Base-by-base conservation (phyloP, 2,888 invertebrate species). In the Oscheius myriophilus region DNA sequence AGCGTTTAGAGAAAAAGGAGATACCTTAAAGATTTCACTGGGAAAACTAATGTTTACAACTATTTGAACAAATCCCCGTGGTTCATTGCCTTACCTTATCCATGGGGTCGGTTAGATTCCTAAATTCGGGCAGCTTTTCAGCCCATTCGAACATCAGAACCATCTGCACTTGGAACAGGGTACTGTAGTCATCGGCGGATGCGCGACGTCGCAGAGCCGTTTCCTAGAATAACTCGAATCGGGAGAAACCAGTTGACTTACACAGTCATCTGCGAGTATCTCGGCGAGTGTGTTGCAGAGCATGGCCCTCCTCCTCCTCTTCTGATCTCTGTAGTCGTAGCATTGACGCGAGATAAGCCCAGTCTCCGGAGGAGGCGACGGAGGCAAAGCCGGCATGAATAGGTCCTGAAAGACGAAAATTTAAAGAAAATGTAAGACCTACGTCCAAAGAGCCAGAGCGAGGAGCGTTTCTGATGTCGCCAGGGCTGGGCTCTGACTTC, bases 91-190 rank as follows among this genome's bases (percentile, higher is more conserved):
- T n/a, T 18, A 82, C 83, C 70, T 84, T 84, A 68, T 84, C 84
- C 42, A 71, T 69, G 7, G 82, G 79, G 57, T 78, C 73, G 33
- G 61, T 61, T 6, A 84, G 64, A 63, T 65, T 58, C 33, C 78
- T 66, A 62, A 84, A 84, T 43, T 84, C 84, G 12, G 82, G 78
- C 57, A 84, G 57, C 42, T 81, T 81, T 41, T 82, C 83, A 1
- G 76, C 82, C 84, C 84, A 84, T 75, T 84, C 84, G 59, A 84
- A 84, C 82, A 84, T 81, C 57, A 84, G 68, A 45, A 81, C 76
- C 73, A 80, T 79, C 62, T 78, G 78, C 9, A 72, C 73, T 71
- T 76, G 79, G 43, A 78, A 78, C 33, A 83, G 72, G 11, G 66
- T 66, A 46, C 75, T 71, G 65, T 76, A 75, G 62, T 83, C 83